Evolutionary conservation across 2,113 vertebrate species (phyloP).

Genomic region (Falcunculus frontatus): DNA sequence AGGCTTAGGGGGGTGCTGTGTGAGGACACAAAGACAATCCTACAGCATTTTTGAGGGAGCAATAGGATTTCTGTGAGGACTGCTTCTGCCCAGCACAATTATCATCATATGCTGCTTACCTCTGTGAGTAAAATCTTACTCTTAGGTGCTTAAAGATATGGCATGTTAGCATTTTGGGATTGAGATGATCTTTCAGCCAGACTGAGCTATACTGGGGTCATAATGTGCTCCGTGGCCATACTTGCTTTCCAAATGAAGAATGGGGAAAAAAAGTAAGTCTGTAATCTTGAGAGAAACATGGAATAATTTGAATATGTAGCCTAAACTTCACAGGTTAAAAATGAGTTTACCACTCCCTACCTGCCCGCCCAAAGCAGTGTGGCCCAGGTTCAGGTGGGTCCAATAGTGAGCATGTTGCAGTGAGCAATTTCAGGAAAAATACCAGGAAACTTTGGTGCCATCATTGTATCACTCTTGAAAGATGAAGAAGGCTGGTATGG

Average conservation of each 20-base stretch:
- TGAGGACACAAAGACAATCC: background rate
- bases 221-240: background rate
- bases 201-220: background rate
- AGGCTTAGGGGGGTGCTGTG: fast-evolving
- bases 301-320: background rate
- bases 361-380: background rate
- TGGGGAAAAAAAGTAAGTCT: background rate
- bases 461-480: background rate
- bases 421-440: background rate
- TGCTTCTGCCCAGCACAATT: background rate
- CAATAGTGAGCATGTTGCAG: background rate
- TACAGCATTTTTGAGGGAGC: background rate
- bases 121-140: background rate
- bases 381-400: background rate
- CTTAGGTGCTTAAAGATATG: background rate
- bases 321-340: background rate
- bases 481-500: background rate
- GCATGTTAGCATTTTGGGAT: background rate
- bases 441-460: background rate
- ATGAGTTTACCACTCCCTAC: background rate
- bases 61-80: background rate
- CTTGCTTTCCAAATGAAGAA: background rate
- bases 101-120: background rate
- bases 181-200: background rate
- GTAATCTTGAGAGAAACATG: background rate